These are phyloP conservation scores for Pogonomyrmex californicus DNA, from an alignment of 1,140 invertebrate species.

Conservation along the genomic window DNA sequence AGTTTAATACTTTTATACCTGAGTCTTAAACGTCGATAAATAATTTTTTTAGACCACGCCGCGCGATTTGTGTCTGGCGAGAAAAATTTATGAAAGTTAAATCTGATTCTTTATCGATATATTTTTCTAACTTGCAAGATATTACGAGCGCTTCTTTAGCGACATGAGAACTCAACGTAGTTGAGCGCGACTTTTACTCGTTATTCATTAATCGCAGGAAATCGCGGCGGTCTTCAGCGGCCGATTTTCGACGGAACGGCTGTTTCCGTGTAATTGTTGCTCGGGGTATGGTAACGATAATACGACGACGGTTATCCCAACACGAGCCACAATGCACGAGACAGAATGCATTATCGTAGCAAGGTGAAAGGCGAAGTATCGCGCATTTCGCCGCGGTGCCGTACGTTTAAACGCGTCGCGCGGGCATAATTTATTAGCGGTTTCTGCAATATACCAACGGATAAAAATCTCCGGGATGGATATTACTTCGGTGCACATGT, in stretches of 20 bases:
- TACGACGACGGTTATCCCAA: conserved; percentile 25
- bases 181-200: background rate
- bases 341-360: conserved; percentile 54
- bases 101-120: background rate
- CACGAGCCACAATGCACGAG: conserved; percentile 39
- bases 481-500: conserved; percentile 28
- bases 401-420: conserved; percentile 53
- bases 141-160: background rate
- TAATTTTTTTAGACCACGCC: background rate
- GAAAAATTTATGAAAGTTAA: background rate
- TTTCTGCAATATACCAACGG: conserved; percentile 38
- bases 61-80: background rate
- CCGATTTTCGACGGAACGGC: conserved; percentile 12
- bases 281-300: conserved; percentile 17
- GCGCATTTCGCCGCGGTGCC: conserved; percentile 37
- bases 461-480: conserved; percentile 53
- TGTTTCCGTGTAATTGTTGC: conserved; percentile 29
- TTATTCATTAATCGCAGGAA: conserved; percentile 23
- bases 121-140: background rate
- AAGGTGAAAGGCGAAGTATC: conserved; percentile 59
- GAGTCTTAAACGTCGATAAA: background rate
- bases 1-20: background rate
- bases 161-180: background rate
- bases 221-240: conserved; percentile 1
- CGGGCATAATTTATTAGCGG: conserved; percentile 57